A percentile compares a stretch with the other conserved stretches of the same genome.
Evolutionary conservation across 1,140 invertebrate species (phyloP).

Genomic region (Geopemphigus sp.): DNA sequence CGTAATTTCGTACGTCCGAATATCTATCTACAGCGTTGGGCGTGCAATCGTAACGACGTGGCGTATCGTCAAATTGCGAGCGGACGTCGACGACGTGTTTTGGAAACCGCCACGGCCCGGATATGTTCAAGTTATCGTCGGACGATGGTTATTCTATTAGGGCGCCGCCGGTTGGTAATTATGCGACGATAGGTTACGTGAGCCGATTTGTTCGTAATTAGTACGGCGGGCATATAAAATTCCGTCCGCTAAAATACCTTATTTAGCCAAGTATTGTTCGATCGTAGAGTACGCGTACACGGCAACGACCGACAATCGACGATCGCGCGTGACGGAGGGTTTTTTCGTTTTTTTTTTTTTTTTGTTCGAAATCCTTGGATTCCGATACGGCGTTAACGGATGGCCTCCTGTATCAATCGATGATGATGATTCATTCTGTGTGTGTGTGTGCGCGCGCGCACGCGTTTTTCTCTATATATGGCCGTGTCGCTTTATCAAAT

Average conservation of each 20-base stretch:
- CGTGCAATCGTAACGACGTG: neutral
- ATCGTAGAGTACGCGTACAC: neutral
- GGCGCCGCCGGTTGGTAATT: neutral
- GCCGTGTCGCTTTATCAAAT: conserved; percentile 40
- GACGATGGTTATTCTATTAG: too few relatives aligned
- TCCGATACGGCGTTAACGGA: conserved; percentile 19
- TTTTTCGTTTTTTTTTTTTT: conserved; percentile 33
- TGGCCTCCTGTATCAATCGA: conserved; percentile 39
- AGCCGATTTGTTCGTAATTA: neutral
- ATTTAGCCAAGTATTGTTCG: conserved; percentile 25
- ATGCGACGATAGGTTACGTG: neutral
- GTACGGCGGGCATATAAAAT: neutral
- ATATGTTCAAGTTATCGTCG: too few relatives aligned
- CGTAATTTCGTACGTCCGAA: too few relatives aligned
- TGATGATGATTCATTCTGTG: too few relatives aligned
- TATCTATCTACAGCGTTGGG: neutral
- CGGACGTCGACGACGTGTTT: too few relatives aligned
- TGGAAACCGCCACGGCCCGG: too few relatives aligned
- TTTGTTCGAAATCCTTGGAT: conserved; percentile 45
- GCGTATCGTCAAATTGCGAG: too few relatives aligned
- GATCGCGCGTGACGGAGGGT: neutral
- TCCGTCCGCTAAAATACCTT: conserved; percentile 3
- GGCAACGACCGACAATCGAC: neutral
- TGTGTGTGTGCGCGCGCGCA: too few relatives aligned
- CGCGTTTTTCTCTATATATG: conserved; percentile 47